Evolutionary conservation across 1,140 invertebrate genomes (phyloP), one percentile per base, ranked within the genome.

Genomic region (Plutomurus gul): DNA sequence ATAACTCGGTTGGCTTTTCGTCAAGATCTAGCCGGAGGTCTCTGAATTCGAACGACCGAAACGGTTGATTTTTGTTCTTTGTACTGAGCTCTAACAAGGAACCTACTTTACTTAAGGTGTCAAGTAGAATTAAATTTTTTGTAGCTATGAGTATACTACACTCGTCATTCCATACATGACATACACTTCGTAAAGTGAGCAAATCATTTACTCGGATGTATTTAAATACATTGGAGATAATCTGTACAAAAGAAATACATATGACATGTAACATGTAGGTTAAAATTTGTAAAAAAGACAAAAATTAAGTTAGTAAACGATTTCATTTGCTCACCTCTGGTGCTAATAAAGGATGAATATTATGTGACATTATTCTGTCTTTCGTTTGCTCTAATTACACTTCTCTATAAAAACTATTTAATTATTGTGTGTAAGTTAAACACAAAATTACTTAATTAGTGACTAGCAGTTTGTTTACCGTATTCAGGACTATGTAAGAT

Each of bases 1-100:
- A 79, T 22, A 27, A 3, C 16, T 75, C 40, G 10, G 39, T 72
- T 43, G 11, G 10, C 18, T 60, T 36, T 18, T 49, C 33, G 22
- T 80, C 51, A 20, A 80, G 37, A 36, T 60, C 30, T 4, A 80
- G 33, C 0, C 39, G 5, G 0, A 80, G 46, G 39, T 72, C 46
- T 73, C 71, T 46, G 18, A 80, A 75, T 75, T 72, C 79, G 56
- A 80, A 80, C 5, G 56, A 56, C 30, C 78, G 36, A 36, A 60
- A 79, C 13, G 79, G 74, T 16, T 76, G 70, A 40, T 20, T 76
- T 25, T 65, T 43, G 40, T 72, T 39, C 22, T 33, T 16, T 73
- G 43, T 56, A 4, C 33, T 76, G 30, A 80, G 51, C 16, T 80
- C 43, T 16, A 51, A 47, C 5, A 80, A 8, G 46, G 72, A 30